Percentiles rank a stretch among this genome's conserved stretches.
These are phyloP conservation scores for Tetheella fluctuosa DNA, from an alignment of 2,888 invertebrate genomes.

Conservation along the genomic window DNA sequence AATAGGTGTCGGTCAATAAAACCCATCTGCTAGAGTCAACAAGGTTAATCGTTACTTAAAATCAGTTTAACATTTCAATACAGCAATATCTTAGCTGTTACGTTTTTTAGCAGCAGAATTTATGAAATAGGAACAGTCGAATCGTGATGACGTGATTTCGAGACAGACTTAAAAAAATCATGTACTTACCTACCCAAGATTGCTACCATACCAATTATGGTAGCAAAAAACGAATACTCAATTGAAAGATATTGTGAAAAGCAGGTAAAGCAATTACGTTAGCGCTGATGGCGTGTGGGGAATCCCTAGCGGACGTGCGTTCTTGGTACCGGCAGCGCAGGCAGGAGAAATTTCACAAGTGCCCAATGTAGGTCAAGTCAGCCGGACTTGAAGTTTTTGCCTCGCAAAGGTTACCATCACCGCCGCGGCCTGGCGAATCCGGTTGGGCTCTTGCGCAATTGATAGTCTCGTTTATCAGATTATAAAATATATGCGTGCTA, in stretches of 20 bases:
- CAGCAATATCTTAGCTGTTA: constrained; percentile 17
- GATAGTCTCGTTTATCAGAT: constrained; percentile 75
- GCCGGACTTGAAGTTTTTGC: constrained; percentile 81
- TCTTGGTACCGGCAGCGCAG: constrained; percentile 72
- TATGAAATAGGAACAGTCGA: constrained; percentile 14
- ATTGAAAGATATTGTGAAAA: constrained; percentile 26
- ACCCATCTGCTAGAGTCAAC: constrained; percentile 70
- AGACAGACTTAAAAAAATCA: constrained; percentile 10
- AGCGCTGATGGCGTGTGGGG: constrained; percentile 51
- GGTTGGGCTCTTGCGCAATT: constrained; percentile 76
- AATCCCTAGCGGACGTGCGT: constrained; percentile 68
- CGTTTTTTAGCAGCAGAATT: not conserved
- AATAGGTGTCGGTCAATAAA: constrained; percentile 76
- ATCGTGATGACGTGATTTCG: not conserved
- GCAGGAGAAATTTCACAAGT: constrained; percentile 81
- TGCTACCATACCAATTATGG: constrained; percentile 20
- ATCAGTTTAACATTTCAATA: constrained; percentile 51
- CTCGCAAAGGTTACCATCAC: constrained; percentile 77
- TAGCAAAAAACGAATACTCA: not conserved
- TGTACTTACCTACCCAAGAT: constrained; percentile 18
- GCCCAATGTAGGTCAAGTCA: constrained; percentile 78
- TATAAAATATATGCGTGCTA: no score
- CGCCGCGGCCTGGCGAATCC: constrained; percentile 64
- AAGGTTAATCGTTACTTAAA: constrained; percentile 63
- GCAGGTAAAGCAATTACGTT: constrained; percentile 38